phyloP scores from a whole-genome alignment of 2,113 vertebrate genomes.

The Xenopus tropicalis region UCB_Xtro_10.0 CM004444.2:102526501-102527000 shows the following conservation, averaged over 20 bases:
- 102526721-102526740: no score
- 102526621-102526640: no score
- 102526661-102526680: no score
- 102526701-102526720: no score
- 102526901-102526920: constrained; percentile 25
- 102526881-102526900: constrained; percentile 38
- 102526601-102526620: no score
- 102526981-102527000: constrained; percentile 36
- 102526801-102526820: constrained; percentile 16
- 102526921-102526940: constrained; percentile 35
- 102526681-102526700: no score
- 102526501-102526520: no score
- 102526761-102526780: not conserved
- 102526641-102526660: no score
- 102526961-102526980: constrained; percentile 33
- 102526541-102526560: no score
- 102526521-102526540: no score
- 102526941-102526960: constrained; percentile 37
- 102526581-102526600: no score
- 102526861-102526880: constrained; percentile 29
- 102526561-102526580: no score
- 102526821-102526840: constrained; percentile 29
- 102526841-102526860: constrained; percentile 39
- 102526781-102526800: constrained; percentile 24
- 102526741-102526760: not conserved